A percentile compares a stretch with the other conserved stretches of the same genome.
These are phyloP conservation scores for Melospiza georgiana DNA, from an alignment of 2,113 vertebrate genomes.

Conservation along the genomic window DNA sequence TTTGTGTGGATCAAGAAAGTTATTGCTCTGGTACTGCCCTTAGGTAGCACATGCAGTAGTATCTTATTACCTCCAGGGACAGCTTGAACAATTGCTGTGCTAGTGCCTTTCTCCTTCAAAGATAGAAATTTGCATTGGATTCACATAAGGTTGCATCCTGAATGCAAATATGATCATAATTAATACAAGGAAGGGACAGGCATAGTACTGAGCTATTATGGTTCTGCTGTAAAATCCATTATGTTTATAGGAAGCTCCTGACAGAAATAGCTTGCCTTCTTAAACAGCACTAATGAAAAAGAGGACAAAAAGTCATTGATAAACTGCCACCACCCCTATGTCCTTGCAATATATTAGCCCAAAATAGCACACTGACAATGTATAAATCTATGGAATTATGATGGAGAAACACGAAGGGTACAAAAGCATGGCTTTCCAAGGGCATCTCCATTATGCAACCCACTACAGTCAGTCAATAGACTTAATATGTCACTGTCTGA, in stretches of 20 bases:
- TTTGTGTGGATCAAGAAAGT: slow-evolving; percentile 28
- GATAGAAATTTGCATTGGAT: slow-evolving; percentile 63
- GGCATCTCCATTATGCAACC: slow-evolving; percentile 37
- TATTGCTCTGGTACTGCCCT: neutral
- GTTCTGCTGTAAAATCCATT: slow-evolving; percentile 56
- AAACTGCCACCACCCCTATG: slow-evolving; percentile 27
- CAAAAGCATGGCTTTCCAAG: slow-evolving; percentile 26
- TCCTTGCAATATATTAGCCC: slow-evolving; percentile 53
- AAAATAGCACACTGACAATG: slow-evolving; percentile 37
- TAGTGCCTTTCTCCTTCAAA: slow-evolving; percentile 45
- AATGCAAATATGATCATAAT: slow-evolving; percentile 73
- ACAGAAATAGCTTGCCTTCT: slow-evolving; percentile 32
- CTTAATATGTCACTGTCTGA: slow-evolving; percentile 8
- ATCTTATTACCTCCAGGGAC: slow-evolving; percentile 29
- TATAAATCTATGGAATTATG: slow-evolving; percentile 63
- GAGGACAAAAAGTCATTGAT: slow-evolving; percentile 51
- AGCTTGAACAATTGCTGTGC: slow-evolving; percentile 53
- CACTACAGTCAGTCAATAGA: slow-evolving; percentile 37
- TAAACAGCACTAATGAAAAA: slow-evolving; percentile 55
- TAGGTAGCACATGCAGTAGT: neutral
- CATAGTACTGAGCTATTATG: slow-evolving; percentile 38
- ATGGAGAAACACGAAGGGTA: slow-evolving; percentile 29
- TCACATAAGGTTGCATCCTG: slow-evolving; percentile 61
- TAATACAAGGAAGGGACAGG: slow-evolving; percentile 48
- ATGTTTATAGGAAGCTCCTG: slow-evolving; percentile 28